phyloP scores from a whole-genome alignment of 2,888 invertebrate genomes.

The Leptinotarsa tumamoca region DNA sequence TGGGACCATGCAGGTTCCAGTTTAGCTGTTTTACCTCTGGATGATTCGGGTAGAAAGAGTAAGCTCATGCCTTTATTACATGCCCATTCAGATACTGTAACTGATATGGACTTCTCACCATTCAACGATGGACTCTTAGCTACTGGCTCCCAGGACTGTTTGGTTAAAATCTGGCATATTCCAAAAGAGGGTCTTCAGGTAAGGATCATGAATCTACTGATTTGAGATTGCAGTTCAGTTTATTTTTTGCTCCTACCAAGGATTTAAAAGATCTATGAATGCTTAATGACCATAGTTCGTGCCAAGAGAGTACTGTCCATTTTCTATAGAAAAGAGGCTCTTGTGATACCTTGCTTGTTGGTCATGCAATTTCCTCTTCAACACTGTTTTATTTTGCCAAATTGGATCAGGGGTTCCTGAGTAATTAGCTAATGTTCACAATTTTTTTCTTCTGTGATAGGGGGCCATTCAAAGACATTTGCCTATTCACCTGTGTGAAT shows the following conservation, averaged over 20 bases:
- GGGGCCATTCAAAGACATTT: too few relatives aligned
- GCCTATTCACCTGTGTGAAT: too few relatives aligned
- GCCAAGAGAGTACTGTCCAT: too few relatives aligned
- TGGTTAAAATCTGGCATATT: constrained; percentile 92
- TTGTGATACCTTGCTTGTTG: too few relatives aligned
- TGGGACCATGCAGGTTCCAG: constrained; percentile 93
- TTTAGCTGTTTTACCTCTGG: constrained; percentile 88
- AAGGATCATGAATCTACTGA: not conserved
- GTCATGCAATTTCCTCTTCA: too few relatives aligned
- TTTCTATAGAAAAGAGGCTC: too few relatives aligned
- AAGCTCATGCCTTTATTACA: constrained; percentile 89
- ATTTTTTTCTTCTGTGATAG: too few relatives aligned
- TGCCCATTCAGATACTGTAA: constrained; percentile 90
- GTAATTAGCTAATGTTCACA: too few relatives aligned
- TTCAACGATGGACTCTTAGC: constrained; percentile 93
- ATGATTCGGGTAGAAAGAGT: constrained; percentile 89
- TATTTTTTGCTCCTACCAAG: not conserved
- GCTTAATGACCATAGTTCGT: too few relatives aligned
- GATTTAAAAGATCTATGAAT: too few relatives aligned
- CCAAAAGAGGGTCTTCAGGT: constrained; percentile 78
- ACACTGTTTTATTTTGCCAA: too few relatives aligned
- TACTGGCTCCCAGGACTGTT: constrained; percentile 90
- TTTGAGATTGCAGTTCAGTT: not conserved
- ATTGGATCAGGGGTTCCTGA: too few relatives aligned
- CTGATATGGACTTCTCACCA: constrained; percentile 95